Base-by-base conservation (phyloP, 2,888 invertebrate genomes). In the Alviniconcha strummeri region DNA sequence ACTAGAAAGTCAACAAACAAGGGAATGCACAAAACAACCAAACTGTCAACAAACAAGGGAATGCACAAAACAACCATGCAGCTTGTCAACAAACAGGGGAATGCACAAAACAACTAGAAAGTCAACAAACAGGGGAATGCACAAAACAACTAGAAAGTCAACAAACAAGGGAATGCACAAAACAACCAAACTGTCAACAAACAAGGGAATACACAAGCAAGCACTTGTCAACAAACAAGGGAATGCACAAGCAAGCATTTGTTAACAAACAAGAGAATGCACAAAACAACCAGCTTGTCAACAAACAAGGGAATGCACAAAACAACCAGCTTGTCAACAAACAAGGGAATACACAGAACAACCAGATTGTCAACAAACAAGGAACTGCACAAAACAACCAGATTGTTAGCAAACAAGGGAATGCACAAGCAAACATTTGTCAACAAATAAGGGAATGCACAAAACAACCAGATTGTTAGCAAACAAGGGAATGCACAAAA, bases 361-460 rank as follows among this genome's bases (percentile, higher is more conserved):
- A 36, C 36, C 36, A 36, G 36, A 36, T 36, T 36, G 36, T 36
- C 71, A 17, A 15, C 71, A 17, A 71, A 11, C 8, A 71, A 71
- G 4, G 9, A 4, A 64, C 1, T 9, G 4, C 9, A 64, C 64
- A 64, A 15, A 4, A 64, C 71, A 71, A 36, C 36, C 36, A 36
- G 36, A 36, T 3, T 36, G 36, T 36, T 3, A 36, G 36, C 36
- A 36, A 36, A 36, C 36, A 36, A 36, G 36, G 36, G 36, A 36
- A 36, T 90, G 83, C 11, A 82, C 78, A 69, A 54, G 17, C 36
- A 0, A 75, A 11, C 17, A 72, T 52, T 11, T 52, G 52, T 52
- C 8, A 19, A 72, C 72, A 36, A 19, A 72, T 52, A 36, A 19
- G 6, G 36, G 52, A 19, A 8, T 52, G 52, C 72, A 72, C 72